Evolutionary conservation across 2,888 invertebrate species (phyloP), one percentile per base, ranked within the genome.

Genomic region (Agrenia bidenticulata): DNA sequence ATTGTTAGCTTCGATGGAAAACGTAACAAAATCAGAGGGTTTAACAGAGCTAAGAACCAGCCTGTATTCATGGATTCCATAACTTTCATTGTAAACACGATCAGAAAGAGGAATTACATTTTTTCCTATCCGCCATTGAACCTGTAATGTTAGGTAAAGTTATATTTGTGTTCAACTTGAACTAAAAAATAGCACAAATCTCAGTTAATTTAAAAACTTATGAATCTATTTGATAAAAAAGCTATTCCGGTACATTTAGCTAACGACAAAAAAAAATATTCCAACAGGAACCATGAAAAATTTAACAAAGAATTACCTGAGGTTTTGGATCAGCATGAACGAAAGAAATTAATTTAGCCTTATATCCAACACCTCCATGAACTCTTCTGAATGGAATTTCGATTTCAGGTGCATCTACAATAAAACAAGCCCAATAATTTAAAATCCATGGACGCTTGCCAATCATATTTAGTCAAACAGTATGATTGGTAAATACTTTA

Each of bases 1-100:
- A 79, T 92, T 92, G 66, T 86, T 85, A 0, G 90, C 92, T 26
- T 87, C 82, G 79, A 92, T 92, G 2, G 88, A 86, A 79, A 91
- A 92, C 78, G 86, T 86, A 0, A 90, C 92, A 73, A 90, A 85
- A 80, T 92, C 91, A 0, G 84, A 80, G 59, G 83, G 83, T 39
- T 85, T 84, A 0, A 90, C 88, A 32, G 84, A 85, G 42, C 87
- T 83, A 75, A 92, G 86, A 50, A 89, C 82, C 62, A 92, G 80
- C 74, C 85, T 84, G 76, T 90, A 85, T 45, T 82, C 82, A 76
- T 83, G 83, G 2, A n/a, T 2, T 23, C 84, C 84, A 2, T 82
- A 81, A 0, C 82, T 83, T 77, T 85, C 84, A 64, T 82, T 81
- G 1, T 83, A 80, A 41, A 84, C 74, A 32, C 85, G 83, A 77